A percentile compares a stretch with the other conserved stretches of the same genome.
phyloP scores from a whole-genome alignment of 2,797 vertebrate species.

The Aythya fuligula region DNA sequence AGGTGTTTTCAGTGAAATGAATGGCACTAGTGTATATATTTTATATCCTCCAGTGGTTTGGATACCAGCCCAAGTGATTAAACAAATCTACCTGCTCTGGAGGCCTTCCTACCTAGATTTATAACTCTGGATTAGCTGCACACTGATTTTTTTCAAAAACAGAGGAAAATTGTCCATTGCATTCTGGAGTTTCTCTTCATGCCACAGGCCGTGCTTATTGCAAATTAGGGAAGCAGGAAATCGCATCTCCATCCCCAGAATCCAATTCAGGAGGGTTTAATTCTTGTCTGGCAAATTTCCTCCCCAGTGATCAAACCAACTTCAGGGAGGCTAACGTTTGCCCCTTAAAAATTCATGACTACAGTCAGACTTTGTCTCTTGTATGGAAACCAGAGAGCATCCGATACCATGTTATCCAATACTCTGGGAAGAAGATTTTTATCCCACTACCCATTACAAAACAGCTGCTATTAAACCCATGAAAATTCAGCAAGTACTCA shows the following conservation, averaged over 20 bases:
- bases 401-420: neutral
- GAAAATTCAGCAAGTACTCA: neutral
- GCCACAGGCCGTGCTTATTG: neutral
- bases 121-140: constrained; percentile 58
- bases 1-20: constrained; percentile 60
- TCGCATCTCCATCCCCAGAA: constrained; percentile 34
- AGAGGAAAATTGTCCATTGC: constrained; percentile 29
- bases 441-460: constrained; percentile 11
- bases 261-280: constrained; percentile 42
- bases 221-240: constrained; percentile 40
- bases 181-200: constrained; percentile 33
- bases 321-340: neutral
- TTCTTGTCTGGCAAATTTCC: constrained; percentile 42
- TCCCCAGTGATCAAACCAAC: constrained; percentile 16
- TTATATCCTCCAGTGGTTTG: constrained; percentile 63
- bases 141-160: constrained; percentile 64
- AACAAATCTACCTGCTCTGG: constrained; percentile 70
- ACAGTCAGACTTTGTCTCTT: neutral
- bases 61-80: constrained; percentile 63
- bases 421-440: constrained; percentile 19
- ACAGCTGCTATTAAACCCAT: neutral
- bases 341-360: constrained; percentile 40
- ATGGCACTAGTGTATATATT: constrained; percentile 47
- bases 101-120: constrained; percentile 50
- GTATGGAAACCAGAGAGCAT: neutral